Evolutionary conservation across 2,888 invertebrate species (phyloP).

Genomic region (Venustoraphidia nigricollis): DNA sequence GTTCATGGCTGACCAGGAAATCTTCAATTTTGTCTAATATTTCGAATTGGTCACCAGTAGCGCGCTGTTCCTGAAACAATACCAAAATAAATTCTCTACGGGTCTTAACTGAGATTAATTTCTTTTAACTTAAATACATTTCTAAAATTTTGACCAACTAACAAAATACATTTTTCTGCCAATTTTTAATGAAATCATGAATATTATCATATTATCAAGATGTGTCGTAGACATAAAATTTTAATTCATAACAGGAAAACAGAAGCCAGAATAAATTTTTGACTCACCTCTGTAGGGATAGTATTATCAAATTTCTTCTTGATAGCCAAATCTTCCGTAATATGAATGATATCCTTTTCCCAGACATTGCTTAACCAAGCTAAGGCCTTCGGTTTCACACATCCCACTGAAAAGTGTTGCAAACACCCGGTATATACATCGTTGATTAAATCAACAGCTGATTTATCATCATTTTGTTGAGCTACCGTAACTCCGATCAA

Average conservation of each 20-base stretch:
- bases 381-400: slow-evolving; percentile 63
- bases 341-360: slow-evolving; percentile 50
- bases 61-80: slow-evolving; percentile 32
- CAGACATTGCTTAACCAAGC: slow-evolving; percentile 55
- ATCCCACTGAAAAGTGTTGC: slow-evolving; percentile 51
- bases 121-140: too few relatives aligned
- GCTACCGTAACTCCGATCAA: too few relatives aligned
- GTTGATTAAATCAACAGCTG: slow-evolving; percentile 45
- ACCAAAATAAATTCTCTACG: too few relatives aligned
- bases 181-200: too few relatives aligned
- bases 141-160: too few relatives aligned
- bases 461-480: slow-evolving; percentile 12
- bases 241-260: too few relatives aligned
- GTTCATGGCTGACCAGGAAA: slow-evolving; percentile 60
- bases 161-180: too few relatives aligned
- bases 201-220: too few relatives aligned
- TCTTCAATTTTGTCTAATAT: slow-evolving; percentile 58
- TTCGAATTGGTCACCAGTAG: slow-evolving; percentile 30
- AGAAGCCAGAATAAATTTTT: background rate
- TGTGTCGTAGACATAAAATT: too few relatives aligned
- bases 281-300: slow-evolving; percentile 17
- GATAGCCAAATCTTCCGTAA: slow-evolving; percentile 62
- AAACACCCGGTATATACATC: slow-evolving; percentile 54
- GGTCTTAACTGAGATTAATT: too few relatives aligned
- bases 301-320: slow-evolving; percentile 41